Evolutionary conservation across 2,113 vertebrate genomes (phyloP).

Genomic region (Toxostoma redivivum): DNA sequence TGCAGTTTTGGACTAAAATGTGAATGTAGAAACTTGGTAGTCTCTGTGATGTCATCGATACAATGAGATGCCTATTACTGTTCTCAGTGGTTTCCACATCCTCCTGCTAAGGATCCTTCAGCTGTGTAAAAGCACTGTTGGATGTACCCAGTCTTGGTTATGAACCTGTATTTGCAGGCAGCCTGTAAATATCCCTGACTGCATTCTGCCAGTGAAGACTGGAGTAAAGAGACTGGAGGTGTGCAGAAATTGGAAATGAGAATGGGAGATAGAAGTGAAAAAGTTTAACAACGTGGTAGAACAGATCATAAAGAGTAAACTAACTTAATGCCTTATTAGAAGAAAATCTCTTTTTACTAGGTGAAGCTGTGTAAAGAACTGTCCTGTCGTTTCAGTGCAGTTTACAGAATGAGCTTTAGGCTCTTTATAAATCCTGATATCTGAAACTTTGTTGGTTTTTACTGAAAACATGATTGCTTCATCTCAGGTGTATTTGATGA

Average conservation of each 20-base stretch:
- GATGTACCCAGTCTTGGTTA: slow-evolving; percentile 28
- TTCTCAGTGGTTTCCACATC: slow-evolving; percentile 40
- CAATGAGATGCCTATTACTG: slow-evolving; percentile 36
- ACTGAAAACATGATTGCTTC: slow-evolving; percentile 23
- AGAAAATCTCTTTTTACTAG: slow-evolving; percentile 19
- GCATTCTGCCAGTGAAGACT: slow-evolving; percentile 2
- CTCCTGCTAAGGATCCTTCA: slow-evolving; percentile 47
- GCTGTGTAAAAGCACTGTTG: slow-evolving; percentile 25
- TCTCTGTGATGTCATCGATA: slow-evolving; percentile 26
- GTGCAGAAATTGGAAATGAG: not conserved
- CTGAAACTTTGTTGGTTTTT: slow-evolving; percentile 11
- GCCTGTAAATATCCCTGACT: not conserved
- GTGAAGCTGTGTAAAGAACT: slow-evolving; percentile 12
- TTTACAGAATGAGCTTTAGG: slow-evolving; percentile 41
- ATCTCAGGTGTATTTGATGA: slow-evolving; percentile 68
- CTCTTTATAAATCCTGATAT: not conserved
- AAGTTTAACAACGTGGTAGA: not conserved
- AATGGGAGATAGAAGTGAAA: not conserved
- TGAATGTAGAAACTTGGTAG: slow-evolving; percentile 59
- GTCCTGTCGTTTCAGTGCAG: not conserved
- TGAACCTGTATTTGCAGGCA: slow-evolving; percentile 32
- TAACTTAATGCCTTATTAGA: slow-evolving; percentile 69
- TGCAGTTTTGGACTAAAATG: slow-evolving; percentile 70
- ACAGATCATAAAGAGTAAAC: not conserved
- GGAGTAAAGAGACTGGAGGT: not conserved